Evolutionary conservation across 1,140 invertebrate species (phyloP).

Genomic region (Lordiphosa stackelbergi): DNA sequence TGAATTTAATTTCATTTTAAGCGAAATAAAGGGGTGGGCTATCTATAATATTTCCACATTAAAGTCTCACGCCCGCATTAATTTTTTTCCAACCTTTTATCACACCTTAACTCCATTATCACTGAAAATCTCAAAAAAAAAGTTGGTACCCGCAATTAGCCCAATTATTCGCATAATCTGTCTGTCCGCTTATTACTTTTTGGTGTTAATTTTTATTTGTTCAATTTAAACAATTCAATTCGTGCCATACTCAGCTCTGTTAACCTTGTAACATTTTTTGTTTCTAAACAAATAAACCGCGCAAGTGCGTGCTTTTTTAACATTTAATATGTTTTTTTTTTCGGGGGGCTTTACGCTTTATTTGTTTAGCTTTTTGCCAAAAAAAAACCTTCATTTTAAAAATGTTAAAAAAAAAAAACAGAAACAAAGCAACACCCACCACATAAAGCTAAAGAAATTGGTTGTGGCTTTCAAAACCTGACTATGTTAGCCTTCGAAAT

Average conservation of each 20-base stretch:
- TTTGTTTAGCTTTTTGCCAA: conserved; percentile 40
- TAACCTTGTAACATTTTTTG: conserved; percentile 18
- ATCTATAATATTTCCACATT: too few species aligned
- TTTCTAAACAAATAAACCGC: conserved; percentile 11
- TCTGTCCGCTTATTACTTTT: conserved; percentile 40
- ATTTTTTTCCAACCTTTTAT: too few species aligned
- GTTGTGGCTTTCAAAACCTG: conserved; percentile 21
- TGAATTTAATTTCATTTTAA: too few species aligned
- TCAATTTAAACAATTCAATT: conserved; percentile 18
- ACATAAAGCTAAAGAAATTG: conserved; percentile 34
- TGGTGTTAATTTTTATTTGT: conserved; percentile 13
- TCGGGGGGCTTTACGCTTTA: conserved; percentile 34
- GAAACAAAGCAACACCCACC: conserved; percentile 29
- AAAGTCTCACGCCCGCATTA: too few species aligned
- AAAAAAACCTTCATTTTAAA: conserved; percentile 37
- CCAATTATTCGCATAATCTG: conserved; percentile 41
- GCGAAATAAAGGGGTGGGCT: too few species aligned
- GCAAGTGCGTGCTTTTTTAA: conserved; percentile 17
- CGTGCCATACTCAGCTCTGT: conserved; percentile 7
- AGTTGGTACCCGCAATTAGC: conserved; percentile 20
- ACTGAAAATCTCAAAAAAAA: not conserved
- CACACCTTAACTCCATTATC: too few species aligned
- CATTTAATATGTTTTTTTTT: conserved; percentile 15
- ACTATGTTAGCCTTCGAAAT: conserved; percentile 27
- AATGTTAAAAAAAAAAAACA: conserved; percentile 2